Evolutionary conservation across 1,140 invertebrate species (phyloP).

Genomic region (Zaprionus lachaisei): DNA sequence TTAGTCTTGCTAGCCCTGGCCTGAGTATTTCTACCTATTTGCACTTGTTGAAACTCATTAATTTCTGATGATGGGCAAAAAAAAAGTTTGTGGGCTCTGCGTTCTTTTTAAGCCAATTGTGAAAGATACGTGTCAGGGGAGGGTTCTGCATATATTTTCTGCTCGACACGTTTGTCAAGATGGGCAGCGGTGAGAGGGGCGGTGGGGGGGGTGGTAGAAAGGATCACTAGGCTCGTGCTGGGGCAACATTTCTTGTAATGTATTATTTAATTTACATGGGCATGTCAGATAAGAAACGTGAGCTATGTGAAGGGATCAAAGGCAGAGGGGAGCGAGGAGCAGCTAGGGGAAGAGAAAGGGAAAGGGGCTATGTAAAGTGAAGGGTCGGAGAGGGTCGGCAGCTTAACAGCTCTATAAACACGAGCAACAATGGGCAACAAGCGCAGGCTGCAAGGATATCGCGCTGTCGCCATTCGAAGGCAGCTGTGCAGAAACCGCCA

Average conservation of each 20-base stretch:
- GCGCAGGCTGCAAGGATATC: conserved; percentile 20
- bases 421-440: conserved; percentile 18
- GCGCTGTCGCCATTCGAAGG: conserved; percentile 30
- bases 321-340: not conserved
- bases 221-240: not conserved
- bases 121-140: conserved; percentile 17
- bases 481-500: conserved; percentile 46
- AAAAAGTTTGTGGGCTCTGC: conserved; percentile 26
- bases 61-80: conserved; percentile 28
- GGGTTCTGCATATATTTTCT: conserved; percentile 2
- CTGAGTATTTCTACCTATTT: not conserved
- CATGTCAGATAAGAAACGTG: conserved; percentile 15
- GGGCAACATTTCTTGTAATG: conserved; percentile 2
- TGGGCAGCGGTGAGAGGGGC: not conserved
- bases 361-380: too few species aligned
- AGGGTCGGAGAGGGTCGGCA: not conserved
- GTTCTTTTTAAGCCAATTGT: conserved; percentile 28
- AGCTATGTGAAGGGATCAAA: not conserved
- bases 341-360: not conserved
- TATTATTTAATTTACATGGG: conserved; percentile 35
- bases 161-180: conserved; percentile 3
- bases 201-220: not conserved
- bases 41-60: conserved; percentile 48
- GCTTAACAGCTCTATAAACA: conserved; percentile 39
- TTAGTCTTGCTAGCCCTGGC: not conserved